A percentile compares a stretch with the other conserved stretches of the same genome.
Evolutionary conservation across 1,140 invertebrate species (phyloP).

Genomic region (Habropoda laboriosa): DNA sequence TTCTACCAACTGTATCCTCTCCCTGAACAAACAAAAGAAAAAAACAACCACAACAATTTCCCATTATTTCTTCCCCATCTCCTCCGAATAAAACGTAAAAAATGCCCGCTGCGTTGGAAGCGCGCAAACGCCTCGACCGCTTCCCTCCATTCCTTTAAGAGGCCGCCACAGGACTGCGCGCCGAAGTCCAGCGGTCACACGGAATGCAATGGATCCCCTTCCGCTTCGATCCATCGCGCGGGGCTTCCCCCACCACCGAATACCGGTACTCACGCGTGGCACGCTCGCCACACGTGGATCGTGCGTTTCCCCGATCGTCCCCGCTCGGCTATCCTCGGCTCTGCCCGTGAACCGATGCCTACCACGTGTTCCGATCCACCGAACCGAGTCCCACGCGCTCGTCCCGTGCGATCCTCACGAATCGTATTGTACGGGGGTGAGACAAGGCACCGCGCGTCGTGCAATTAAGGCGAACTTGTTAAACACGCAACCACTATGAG

Average conservation of each 20-base stretch:
- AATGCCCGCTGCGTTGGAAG: not conserved
- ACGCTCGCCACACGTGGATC: slow-evolving; percentile 79
- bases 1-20: no score
- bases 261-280: slow-evolving; percentile 76
- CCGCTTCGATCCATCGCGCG: slow-evolving; percentile 14
- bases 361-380: slow-evolving; percentile 72
- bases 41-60: no score
- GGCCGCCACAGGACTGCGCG: not conserved
- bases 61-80: not conserved
- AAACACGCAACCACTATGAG: slow-evolving; percentile 46
- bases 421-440: slow-evolving; percentile 1
- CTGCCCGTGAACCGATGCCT: slow-evolving; percentile 72
- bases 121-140: not conserved
- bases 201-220: slow-evolving; percentile 42
- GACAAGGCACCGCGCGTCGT: slow-evolving; percentile 36
- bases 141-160: not conserved
- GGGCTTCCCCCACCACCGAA: slow-evolving; percentile 56
- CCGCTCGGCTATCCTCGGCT: slow-evolving; percentile 68
- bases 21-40: no score
- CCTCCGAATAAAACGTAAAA: not conserved
- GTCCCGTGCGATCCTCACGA: slow-evolving; percentile 45
- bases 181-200: not conserved
- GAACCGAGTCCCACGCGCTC: slow-evolving; percentile 62
- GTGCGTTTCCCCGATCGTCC: slow-evolving; percentile 67
- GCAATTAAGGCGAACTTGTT: slow-evolving; percentile 60